Evolutionary conservation across 2,888 invertebrate genomes (phyloP).

Genomic region (Arctia plantaginis): DNA sequence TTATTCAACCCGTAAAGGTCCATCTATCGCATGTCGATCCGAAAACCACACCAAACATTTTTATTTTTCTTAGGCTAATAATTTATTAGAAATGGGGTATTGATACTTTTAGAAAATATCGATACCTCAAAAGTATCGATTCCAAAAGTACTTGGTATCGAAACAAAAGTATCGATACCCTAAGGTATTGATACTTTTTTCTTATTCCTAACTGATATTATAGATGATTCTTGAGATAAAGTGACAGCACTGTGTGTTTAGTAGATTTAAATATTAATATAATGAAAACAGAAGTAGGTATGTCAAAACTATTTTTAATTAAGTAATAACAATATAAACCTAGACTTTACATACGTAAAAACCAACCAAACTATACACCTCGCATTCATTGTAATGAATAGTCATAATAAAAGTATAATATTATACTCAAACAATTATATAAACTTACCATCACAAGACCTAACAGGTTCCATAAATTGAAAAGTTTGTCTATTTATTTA

Average conservation of each 20-base stretch:
- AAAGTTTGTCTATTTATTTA: neutral
- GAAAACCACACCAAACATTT: too few relatives aligned
- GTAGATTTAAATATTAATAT: neutral
- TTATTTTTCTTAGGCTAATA: too few relatives aligned
- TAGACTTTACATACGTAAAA: slow-evolving; percentile 34
- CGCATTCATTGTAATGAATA: neutral
- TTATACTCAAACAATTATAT: neutral
- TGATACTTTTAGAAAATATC: too few relatives aligned
- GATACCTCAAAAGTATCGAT: too few relatives aligned
- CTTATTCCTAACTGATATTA: neutral
- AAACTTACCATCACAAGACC: neutral
- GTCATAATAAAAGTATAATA: neutral
- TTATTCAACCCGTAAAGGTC: too few relatives aligned
- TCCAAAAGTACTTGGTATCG: too few relatives aligned
- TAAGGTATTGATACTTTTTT: too few relatives aligned
- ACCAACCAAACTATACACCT: neutral
- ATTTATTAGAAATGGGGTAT: too few relatives aligned
- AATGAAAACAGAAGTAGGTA: slow-evolving; percentile 9
- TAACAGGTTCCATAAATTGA: neutral
- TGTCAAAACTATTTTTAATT: slow-evolving; percentile 41
- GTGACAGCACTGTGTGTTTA: neutral
- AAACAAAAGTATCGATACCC: too few relatives aligned
- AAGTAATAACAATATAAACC: slow-evolving; percentile 31
- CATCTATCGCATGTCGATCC: too few relatives aligned
- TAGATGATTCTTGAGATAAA: neutral